These are phyloP conservation scores for Xiphorhynchus erythropygius DNA, from an alignment of 2,797 vertebrate genomes.

Conservation along the genomic window DNA sequence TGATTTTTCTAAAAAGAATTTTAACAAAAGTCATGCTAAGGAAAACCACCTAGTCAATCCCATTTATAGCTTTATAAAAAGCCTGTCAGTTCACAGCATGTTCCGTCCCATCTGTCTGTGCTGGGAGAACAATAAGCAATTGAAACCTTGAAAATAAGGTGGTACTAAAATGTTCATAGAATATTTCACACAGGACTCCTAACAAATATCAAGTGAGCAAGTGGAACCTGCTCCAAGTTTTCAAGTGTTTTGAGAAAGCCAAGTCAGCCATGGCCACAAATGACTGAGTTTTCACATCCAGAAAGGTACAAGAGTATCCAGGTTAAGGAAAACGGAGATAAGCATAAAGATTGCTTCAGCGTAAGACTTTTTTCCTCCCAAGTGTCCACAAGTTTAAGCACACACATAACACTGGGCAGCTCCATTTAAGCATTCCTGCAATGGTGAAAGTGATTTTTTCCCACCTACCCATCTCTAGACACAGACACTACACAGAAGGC, in stretches of 20 bases:
- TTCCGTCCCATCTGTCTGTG: not conserved
- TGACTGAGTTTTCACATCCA: not conserved
- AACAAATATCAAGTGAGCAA: not conserved
- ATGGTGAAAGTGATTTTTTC: not conserved
- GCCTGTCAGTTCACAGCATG: not conserved
- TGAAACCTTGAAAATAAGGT: not conserved
- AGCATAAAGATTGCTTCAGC: not conserved
- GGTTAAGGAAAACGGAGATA: not conserved
- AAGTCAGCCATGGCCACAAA: not conserved
- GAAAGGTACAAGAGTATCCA: not conserved
- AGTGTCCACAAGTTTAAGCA: not conserved
- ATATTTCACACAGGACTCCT: not conserved
- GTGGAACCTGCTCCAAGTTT: not conserved
- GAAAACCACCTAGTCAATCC: fast-evolving
- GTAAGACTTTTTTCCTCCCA: not conserved
- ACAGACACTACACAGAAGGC: not conserved
- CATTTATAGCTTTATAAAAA: not conserved
- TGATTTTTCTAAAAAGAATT: not conserved
- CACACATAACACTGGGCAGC: not conserved
- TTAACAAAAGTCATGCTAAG: not conserved
- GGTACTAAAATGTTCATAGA: not conserved
- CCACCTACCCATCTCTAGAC: not conserved
- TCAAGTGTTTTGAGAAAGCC: not conserved
- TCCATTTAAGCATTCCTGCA: not conserved
- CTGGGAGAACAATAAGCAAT: not conserved